Conservation (phyloP, 2,113 vertebrate genomes). For the Oreocharis arfaki region DNA sequence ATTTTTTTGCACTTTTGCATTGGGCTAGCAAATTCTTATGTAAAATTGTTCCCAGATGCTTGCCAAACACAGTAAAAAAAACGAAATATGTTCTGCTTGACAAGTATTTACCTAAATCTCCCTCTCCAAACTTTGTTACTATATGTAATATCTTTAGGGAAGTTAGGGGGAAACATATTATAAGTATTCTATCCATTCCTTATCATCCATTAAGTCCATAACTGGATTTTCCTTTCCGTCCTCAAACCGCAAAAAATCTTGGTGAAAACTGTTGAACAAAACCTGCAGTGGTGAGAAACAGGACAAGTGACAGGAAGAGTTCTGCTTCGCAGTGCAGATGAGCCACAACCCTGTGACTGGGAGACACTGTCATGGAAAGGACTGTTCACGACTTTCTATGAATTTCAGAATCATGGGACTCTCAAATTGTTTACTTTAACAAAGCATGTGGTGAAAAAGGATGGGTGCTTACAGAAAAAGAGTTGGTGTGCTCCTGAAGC, state of each 20-base stretch:
- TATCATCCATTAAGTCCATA: not conserved
- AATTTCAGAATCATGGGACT: not conserved
- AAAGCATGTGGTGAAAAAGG: not conserved
- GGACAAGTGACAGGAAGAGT: not conserved
- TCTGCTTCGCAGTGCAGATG: not conserved
- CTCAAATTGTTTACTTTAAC: not conserved
- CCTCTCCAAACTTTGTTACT: not conserved
- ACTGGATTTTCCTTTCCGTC: not conserved
- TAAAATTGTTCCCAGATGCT: not conserved
- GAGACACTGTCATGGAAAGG: not conserved
- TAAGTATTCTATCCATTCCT: not conserved
- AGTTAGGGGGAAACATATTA: not conserved
- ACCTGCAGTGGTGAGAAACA: not conserved
- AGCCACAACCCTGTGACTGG: not conserved
- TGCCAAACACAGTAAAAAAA: not conserved
- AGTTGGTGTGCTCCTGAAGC: not conserved
- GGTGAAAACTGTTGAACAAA: not conserved
- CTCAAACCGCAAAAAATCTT: not conserved
- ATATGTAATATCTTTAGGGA: not conserved
- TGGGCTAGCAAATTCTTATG: not conserved
- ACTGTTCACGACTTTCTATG: not conserved
- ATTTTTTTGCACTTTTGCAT: not conserved
- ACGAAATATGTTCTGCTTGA: not conserved
- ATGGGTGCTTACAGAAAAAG: not conserved
- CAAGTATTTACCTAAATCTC: not conserved